Base-by-base conservation (phyloP, 2,113 vertebrate species). In the Petromus typicus region DNA sequence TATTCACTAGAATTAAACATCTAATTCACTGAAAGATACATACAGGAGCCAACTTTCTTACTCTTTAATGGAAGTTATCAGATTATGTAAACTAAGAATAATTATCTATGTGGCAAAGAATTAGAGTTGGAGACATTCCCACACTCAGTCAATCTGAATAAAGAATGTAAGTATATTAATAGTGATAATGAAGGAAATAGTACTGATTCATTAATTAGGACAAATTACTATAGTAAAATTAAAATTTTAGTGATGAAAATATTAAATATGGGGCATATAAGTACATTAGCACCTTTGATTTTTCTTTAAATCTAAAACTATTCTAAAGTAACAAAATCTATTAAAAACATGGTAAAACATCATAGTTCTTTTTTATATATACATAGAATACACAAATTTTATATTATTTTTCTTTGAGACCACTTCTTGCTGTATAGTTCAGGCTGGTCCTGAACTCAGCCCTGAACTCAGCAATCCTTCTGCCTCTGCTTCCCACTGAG, bases 301-400 rank as follows among this genome's bases (percentile, higher is more conserved):
- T 83, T 80, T 73, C 22, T 75, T 3, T 75, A 56, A 86, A 84
- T 81, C 18, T 7, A 63, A 87, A 95, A 71, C 0, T 66, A 95
- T 75, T 90, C n/a, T 43, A 92, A 86, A 92, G 59, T 48, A 80
- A 66, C 8, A 86, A 84, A 27, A 13, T n/a, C 88, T 40, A 87
- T 57, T 11, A 32, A 76, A 57, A 67, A 86, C 12, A 54, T 61
- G 13, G 5, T 63, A 84, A 89, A 61, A 5, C 48, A 51, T 51
- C 6, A 10, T 84, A 10, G 7, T 22, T 23, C 1, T 48, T 30
- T 34, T 78, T 78, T 78, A 48, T 78, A 2, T 85, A 32, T 34
- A 48, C 57, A 57, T 45, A 64, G 20, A 17, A n/a, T 67, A 34
- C 75, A 30, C 13, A 30, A 75, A 43, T 30, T 43, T 75, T 75